Evolutionary conservation across 2,888 invertebrate species (phyloP), one percentile per base, ranked within the genome.

Genomic region (Perizoma flavofasciatum): DNA sequence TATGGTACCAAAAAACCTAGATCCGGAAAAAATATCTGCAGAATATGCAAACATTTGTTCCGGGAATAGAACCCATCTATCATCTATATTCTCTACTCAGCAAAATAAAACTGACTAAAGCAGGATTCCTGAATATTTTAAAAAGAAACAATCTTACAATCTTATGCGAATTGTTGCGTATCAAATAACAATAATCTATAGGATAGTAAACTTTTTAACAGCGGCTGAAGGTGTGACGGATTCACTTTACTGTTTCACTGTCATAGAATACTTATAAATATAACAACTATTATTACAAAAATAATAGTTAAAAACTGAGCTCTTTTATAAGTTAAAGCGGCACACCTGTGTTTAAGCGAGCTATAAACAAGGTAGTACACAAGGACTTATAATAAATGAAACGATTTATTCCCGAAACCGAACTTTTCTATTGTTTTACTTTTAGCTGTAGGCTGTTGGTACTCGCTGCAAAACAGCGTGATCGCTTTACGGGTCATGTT

Each of bases 401-500:
- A 78, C 79, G 78, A 83, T 84, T 83, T 82, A 86, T 86, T 82
- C 81, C 68, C 67, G 71, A 73, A 77, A 70, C 76, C 73, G 63
- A 82, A 83, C 81, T 85, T 85, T 85, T 79, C 81, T 85, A 83
- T 83, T 84, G 83, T 86, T 81, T 82, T 82, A 85, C 85, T 87
- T n/a, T 84, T 83, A 84, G 81, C 83, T 73, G 68, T 70, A 76
- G 75, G 70, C 76, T 73, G 75, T 70, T 76, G 72, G 77, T 81
- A 79, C 79, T 79, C 78, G 77, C 74, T 77, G 83, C 85, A 85
- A 86, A 88, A 88, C 86, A 85, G 83, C 83, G 82, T 82, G 88
- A 89, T 88, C 87, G 84, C 82, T 86, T 86, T 84, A 81, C 88
- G 83, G 85, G 83, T 83, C 85, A 83, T 88, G 86, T 88, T 89